Evolutionary conservation across 2,113 vertebrate species (phyloP).

Genomic region (Aleadryas rufinucha): DNA sequence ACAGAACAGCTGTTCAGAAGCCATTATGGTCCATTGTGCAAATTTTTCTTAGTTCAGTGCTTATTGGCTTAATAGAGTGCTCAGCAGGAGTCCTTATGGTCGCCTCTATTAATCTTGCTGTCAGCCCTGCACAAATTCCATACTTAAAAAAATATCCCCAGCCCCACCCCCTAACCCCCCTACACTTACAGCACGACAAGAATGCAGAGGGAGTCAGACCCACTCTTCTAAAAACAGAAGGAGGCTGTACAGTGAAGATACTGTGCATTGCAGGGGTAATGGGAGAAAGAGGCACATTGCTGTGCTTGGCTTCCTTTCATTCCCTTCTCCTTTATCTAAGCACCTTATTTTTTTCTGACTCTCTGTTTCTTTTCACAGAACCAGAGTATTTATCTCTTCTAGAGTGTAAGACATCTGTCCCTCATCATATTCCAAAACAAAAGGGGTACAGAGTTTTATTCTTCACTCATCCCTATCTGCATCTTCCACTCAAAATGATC

Average conservation of each 20-base stretch:
- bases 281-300: not conserved
- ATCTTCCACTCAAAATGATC: not conserved
- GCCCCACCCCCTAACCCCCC: not conserved
- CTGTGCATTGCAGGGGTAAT: not conserved
- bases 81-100: constrained; percentile 3
- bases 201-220: not conserved
- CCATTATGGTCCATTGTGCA: constrained; percentile 6
- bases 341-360: not conserved
- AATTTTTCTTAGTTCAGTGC: constrained; percentile 31
- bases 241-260: not conserved
- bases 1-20: constrained; percentile 35
- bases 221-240: not conserved
- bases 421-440: not conserved
- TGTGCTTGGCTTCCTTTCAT: not conserved
- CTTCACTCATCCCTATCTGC: not conserved
- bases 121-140: constrained; percentile 37
- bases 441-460: not conserved
- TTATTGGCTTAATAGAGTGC: constrained; percentile 50
- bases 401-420: not conserved
- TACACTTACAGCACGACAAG: not conserved
- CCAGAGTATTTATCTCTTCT: not conserved
- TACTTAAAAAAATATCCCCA: not conserved
- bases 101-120: constrained; percentile 46
- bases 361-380: not conserved
- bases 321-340: not conserved